phyloP scores from a whole-genome alignment of 2,113 vertebrate species.

The Leptosomus discolor region DNA sequence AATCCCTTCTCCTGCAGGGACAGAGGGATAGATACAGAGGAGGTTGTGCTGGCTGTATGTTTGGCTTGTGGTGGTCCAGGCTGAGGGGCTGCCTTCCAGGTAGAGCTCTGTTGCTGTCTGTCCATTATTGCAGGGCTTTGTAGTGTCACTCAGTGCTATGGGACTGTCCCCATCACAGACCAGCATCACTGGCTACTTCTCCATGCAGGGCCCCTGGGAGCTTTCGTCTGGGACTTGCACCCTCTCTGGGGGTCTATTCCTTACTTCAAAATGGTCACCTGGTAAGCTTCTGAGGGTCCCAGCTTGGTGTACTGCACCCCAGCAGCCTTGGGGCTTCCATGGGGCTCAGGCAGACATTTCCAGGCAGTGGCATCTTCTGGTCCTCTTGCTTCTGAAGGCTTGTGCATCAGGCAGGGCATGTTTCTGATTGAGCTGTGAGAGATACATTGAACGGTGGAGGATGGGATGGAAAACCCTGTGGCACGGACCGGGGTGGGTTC shows the following conservation, averaged over 20 bases:
- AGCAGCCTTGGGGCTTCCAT: not conserved
- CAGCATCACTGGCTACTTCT: not conserved
- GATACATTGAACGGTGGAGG: not conserved
- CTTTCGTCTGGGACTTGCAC: not conserved
- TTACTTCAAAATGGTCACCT: not conserved
- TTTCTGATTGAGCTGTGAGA: not conserved
- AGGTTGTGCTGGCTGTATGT: not conserved
- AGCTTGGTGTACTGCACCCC: rapidly evolving
- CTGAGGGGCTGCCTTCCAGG: not conserved
- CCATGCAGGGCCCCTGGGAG: not conserved
- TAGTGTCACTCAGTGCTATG: not conserved
- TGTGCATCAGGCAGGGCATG: not conserved
- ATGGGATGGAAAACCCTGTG: not conserved
- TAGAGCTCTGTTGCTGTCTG: not conserved
- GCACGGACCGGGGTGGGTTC: not conserved
- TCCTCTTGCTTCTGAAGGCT: not conserved
- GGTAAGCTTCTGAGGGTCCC: not conserved
- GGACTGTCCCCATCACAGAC: not conserved
- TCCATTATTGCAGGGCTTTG: not conserved
- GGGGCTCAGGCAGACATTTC: not conserved
- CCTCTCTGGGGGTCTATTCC: not conserved
- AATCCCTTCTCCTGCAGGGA: not conserved
- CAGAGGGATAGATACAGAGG: not conserved
- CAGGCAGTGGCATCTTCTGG: not conserved
- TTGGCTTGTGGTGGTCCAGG: not conserved